Percentiles rank a stretch among this genome's conserved stretches.
phyloP scores from a whole-genome alignment of 2,797 vertebrate genomes.

The Aselliscus stoliczkanus region DNA sequence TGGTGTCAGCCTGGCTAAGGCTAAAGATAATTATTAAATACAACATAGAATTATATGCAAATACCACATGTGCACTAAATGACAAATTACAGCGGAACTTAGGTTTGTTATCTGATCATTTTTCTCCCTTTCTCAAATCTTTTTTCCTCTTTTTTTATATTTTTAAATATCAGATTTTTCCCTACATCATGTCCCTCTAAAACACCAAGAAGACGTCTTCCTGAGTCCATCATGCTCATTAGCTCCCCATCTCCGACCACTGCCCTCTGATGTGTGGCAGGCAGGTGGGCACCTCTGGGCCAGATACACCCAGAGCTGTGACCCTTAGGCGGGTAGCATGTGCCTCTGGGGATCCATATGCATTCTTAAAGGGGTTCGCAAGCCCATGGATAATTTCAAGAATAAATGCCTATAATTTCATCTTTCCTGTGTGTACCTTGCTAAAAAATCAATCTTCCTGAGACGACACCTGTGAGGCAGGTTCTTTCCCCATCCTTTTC shows the following conservation, averaged over 20 bases:
- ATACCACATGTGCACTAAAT: neutral
- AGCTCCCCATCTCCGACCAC: neutral
- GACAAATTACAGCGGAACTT: neutral
- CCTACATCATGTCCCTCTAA: neutral
- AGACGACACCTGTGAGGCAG: neutral
- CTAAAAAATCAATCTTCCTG: neutral
- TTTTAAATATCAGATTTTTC: neutral
- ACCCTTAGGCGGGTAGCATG: neutral
- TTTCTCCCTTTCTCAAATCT: neutral
- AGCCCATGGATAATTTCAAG: neutral
- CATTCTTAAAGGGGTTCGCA: neutral
- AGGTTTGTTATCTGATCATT: neutral
- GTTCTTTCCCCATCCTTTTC: neutral
- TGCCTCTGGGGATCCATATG: neutral
- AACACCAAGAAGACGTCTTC: neutral
- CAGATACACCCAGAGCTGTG: neutral
- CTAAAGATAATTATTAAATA: neutral
- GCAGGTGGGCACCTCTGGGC: neutral
- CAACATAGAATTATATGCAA: neutral
- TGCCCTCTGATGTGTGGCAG: neutral
- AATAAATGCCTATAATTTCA: neutral
- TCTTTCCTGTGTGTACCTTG: neutral
- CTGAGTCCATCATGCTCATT: no score
- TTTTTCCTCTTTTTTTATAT: neutral
- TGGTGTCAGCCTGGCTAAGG: neutral